Evolutionary conservation across 2,797 vertebrate genomes (phyloP).

Genomic region (Crocodylus rhombifer): DNA sequence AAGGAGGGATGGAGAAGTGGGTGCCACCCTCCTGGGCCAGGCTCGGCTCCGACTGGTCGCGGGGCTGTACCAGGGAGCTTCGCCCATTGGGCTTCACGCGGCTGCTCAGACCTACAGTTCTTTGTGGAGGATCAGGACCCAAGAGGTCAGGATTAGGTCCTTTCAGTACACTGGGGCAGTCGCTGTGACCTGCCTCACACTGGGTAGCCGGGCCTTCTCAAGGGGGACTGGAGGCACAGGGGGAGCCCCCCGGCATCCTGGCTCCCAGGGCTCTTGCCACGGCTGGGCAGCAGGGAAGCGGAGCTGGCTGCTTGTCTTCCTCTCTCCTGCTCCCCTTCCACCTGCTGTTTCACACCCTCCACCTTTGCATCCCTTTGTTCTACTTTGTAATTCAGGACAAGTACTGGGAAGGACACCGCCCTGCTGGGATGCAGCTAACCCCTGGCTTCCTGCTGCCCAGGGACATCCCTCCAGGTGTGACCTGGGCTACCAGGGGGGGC

Average conservation of each 20-base stretch:
- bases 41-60: not conserved
- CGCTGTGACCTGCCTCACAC: too few relatives aligned
- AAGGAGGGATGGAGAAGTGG: not conserved
- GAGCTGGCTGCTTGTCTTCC: not conserved
- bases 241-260: not conserved
- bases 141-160: not conserved
- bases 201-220: not conserved
- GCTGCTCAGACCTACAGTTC: not conserved
- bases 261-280: not conserved
- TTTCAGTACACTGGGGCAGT: not conserved
- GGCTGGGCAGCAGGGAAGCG: not conserved
- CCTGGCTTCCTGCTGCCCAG: not conserved
- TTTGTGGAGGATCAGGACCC: too few relatives aligned
- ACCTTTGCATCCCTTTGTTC: not conserved
- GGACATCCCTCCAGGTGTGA: not conserved
- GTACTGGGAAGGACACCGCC: not conserved
- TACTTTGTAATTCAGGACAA: not conserved
- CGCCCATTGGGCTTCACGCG: not conserved
- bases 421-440: not conserved
- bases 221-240: too few relatives aligned
- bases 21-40: not conserved
- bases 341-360: not conserved
- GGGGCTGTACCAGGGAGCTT: too few relatives aligned
- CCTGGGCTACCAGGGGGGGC: not conserved
- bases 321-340: not conserved